Percentiles rank a stretch among this genome's conserved stretches.
These are phyloP conservation scores for Aphis craccivora DNA, from an alignment of 1,140 invertebrate genomes.

Conservation along the genomic window DNA sequence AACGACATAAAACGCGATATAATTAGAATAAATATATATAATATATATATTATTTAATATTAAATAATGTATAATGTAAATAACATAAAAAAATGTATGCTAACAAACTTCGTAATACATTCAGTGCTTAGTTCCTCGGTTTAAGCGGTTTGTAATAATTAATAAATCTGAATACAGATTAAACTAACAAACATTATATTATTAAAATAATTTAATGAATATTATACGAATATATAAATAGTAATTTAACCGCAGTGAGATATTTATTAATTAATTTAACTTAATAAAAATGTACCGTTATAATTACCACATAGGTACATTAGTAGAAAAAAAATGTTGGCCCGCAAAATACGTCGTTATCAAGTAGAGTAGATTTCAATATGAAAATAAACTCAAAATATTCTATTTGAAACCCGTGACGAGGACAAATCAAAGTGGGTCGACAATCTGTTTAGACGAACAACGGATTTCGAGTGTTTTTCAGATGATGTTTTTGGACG, in stretches of 20 bases:
- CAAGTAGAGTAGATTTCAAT: not conserved
- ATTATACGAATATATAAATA: not conserved
- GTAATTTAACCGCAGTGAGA: not conserved
- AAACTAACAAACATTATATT: constrained; percentile 17
- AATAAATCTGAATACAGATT: not conserved
- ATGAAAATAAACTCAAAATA: not conserved
- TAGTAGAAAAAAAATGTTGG: not conserved
- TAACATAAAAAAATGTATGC: not conserved
- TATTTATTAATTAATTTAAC: not conserved
- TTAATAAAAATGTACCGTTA: not conserved
- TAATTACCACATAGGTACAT: not conserved
- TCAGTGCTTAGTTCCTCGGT: not conserved
- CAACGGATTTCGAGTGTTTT: not conserved
- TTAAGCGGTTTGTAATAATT: not conserved
- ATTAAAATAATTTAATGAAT: not conserved
- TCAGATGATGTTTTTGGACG: not conserved
- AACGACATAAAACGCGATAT: not conserved
- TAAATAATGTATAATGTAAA: no score
- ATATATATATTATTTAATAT: not conserved
- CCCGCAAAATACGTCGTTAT: not conserved
- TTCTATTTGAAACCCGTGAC: not conserved
- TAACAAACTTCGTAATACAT: not conserved
- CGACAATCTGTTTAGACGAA: not conserved
- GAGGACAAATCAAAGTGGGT: not conserved
- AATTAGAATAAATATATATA: not conserved